Conservation (phyloP, 53 echinoderm and acorn worm genomes). For the Astropecten irregularis region DNA sequence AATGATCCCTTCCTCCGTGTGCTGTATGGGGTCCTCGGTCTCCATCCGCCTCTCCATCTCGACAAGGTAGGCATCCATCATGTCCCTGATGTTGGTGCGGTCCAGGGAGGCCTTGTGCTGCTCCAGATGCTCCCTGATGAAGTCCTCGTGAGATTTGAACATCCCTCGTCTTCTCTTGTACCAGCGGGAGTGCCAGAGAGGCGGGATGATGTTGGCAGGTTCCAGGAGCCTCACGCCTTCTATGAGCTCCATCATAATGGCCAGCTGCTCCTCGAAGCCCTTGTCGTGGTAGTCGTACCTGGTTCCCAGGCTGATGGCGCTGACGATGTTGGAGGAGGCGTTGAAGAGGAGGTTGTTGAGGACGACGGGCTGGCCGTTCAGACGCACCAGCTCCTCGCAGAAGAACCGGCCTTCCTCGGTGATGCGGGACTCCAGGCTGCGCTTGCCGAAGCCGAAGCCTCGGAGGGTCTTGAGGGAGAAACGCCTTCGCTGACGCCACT, state of each 20-base stretch:
- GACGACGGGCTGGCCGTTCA: constrained; percentile 29
- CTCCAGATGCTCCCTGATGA: constrained; percentile 31
- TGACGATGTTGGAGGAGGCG: constrained; percentile 44
- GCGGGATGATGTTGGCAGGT: constrained; percentile 52
- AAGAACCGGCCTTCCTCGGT: constrained; percentile 41
- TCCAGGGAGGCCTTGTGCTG: constrained; percentile 46
- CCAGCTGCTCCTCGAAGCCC: constrained; percentile 25
- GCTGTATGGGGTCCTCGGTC: constrained; percentile 42
- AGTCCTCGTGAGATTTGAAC: constrained; percentile 28
- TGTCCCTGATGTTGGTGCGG: constrained; percentile 27
- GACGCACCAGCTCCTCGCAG: constrained; percentile 26
- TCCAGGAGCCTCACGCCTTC: constrained; percentile 43
- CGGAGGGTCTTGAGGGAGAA: constrained; percentile 43
- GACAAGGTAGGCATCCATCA: constrained; percentile 57
- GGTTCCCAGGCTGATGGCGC: constrained; percentile 3
- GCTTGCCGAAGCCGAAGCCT: constrained; percentile 45
- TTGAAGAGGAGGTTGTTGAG: constrained; percentile 36
- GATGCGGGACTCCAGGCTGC: constrained; percentile 39
- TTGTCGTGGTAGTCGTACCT: constrained; percentile 37
- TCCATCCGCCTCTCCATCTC: constrained; percentile 30
- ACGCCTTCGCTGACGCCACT: constrained; percentile 35
- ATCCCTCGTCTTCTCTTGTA: constrained; percentile 28
- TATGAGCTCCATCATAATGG: constrained; percentile 37
- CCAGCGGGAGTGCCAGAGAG: constrained; percentile 47
- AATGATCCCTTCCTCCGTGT: constrained; percentile 28